These are phyloP conservation scores for Barypeithes pellucidus DNA, from an alignment of 2,888 invertebrate genomes.

Conservation along the genomic window DNA sequence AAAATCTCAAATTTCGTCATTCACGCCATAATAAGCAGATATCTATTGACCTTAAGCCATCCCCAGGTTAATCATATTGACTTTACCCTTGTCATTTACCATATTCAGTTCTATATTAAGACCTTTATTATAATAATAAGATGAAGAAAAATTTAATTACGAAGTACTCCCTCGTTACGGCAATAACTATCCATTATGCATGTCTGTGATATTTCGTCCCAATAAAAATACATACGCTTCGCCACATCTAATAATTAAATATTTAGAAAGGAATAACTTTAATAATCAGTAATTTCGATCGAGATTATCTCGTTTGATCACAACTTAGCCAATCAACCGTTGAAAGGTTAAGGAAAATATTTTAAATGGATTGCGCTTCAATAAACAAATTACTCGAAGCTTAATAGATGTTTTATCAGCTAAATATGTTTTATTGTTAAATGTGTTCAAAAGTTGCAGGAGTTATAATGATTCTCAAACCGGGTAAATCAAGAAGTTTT, in stretches of 20 bases:
- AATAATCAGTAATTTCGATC: conserved; percentile 37
- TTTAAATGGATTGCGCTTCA: conserved; percentile 19
- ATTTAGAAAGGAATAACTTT: conserved; percentile 32
- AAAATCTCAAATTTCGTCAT: not conserved
- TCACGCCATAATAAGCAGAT: not conserved
- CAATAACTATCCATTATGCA: conserved; percentile 3
- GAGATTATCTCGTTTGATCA: conserved; percentile 22
- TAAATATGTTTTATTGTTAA: no score
- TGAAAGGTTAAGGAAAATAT: conserved; percentile 31
- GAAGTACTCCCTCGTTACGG: not conserved
- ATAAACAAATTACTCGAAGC: conserved; percentile 10
- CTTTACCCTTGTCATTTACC: not conserved
- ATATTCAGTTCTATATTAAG: not conserved
- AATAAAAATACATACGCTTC: conserved; percentile 22
- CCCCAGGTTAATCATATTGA: not conserved
- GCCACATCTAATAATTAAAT: conserved; percentile 27
- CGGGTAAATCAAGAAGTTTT: no score
- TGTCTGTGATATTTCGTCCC: conserved; percentile 22
- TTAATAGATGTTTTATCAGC: not conserved
- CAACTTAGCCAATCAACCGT: conserved; percentile 29
- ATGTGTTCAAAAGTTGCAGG: no score
- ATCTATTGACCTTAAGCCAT: not conserved
- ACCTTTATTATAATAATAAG: conserved; percentile 1
- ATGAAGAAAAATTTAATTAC: conserved; percentile 4
- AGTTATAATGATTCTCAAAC: no score